Evolutionary conservation across 2,888 invertebrate genomes (phyloP), one percentile per base, ranked within the genome.

Genomic region (Nymphalis polychloros): DNA sequence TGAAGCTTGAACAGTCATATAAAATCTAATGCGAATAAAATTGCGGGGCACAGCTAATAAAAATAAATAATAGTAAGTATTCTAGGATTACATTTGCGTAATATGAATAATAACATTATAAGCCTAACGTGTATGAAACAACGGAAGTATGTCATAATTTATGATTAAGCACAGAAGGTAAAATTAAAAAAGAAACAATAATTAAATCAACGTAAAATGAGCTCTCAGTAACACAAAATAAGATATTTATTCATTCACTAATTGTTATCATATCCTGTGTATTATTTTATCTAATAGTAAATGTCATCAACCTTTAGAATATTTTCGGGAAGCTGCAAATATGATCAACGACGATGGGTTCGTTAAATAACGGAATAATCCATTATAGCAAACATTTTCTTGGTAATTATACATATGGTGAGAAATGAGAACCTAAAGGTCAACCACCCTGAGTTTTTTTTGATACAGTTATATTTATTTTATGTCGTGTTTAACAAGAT

Each of bases 381-480:
- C 27, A 46, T 57, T 66, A 62, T 48, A 65, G 65, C 41, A 52
- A 59, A 64, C 57, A 53, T 50, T 63, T 72, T 71, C 69, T 72
- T 55, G 59, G 62, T 72, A 73, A 73, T 62, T 64, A 57, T 66
- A 69, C 63, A 61, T 65, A 55, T 60, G 59, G 66, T 68, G 68
- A 65, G 66, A 68, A 72, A 64, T 68, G 50, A 57, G 46, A 67
- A 62, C 41, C 60, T 59, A 31, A 50, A 70, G 70, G 67, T 70
- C 59, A 64, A 55, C 23, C 47, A 67, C 67, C 67, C 67, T 63
- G 55, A 47, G 66, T 62, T 47, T 53, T 55, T 23, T 41, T 52
- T 53, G 53, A 55, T 66, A 66, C 66, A 66, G 66, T 66, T 66
- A 66, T 61, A 53, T 60, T 66, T 60, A 52, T 59, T 50, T 61